Evolutionary conservation across 2,797 vertebrate genomes (phyloP), one percentile per base, ranked within the genome.

Genomic region (Sebastiscus tertius): DNA sequence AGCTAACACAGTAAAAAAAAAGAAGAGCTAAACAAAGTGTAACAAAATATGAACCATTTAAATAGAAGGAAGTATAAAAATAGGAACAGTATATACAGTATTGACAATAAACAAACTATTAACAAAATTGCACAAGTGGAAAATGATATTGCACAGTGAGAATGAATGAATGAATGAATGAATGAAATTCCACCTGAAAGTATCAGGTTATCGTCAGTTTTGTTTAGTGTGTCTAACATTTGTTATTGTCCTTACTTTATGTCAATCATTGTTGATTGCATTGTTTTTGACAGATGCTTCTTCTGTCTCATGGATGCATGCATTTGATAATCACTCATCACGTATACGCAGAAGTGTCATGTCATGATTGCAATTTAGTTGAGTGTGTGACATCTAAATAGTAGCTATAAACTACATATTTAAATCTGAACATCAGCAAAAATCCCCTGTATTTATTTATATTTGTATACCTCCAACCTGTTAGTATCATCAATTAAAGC

Each of bases 401-500:
- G 12, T 27, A 27, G 27, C 27, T 3, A 10, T 13, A 18, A 59
- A 34, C 6, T 2, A 60, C 12, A 61, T 36, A 8, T 49, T 79
- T 75, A 3, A 5, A 42, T 72, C 5, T 36, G 8, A 60, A 56
- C 6, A 80, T 60, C 36, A 68, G 2, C 24, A 49, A 49, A 74
- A 49, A 74, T 14, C 4, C 1, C 2, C 9, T 7, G 6, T n/a
- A 22, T 2, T 22, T n/a, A n/a, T 49, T 27, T 26, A 60, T 72
- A 72, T 46, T 42, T 8, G 26, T 65, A 39, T 46, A 55, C 46
- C 5, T 26, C 31, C 8, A 56, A 34, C 1, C 4, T 10, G 3
- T 54, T 14, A n/a, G 5, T 58, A 82, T 73, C 13, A 39, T 72
- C 27, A 82, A 82, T 80, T 81, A 55, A 88, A 89, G 88, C 9